Base-by-base conservation (phyloP, 2,797 vertebrate genomes). In the Ptychobarbus kaznakovi region DNA sequence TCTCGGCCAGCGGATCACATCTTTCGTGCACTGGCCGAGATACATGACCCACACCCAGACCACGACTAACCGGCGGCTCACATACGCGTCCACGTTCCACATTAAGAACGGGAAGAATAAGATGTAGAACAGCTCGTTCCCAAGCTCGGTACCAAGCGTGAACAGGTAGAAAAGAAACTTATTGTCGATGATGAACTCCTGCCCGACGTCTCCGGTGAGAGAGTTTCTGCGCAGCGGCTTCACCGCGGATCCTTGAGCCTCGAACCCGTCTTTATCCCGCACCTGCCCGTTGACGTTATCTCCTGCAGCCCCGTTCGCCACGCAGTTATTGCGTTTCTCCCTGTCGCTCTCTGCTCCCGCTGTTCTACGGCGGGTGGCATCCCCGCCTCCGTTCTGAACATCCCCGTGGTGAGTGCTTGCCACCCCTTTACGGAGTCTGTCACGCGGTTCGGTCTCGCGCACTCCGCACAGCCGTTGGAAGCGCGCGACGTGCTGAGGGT, bases 1-100 rank as follows among this genome's bases (percentile, higher is more conserved):
- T 84, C 98, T 92, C 40, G 97, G 94, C 97, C 96, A 97, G 75
- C 98, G 95, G 87, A 99, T 87, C 79, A 99, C 87, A 86, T 99
- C 98, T 94, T 99, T 99, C 87, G 98, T 97, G 93, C 97, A 98
- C 94, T 99, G 98, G 1, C 98, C 98, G 92, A 99, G 91, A 92
- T 97, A 99, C 98, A 99, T 99, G 90, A 98, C 97, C 96, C 96
- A 96, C 74, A 98, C 97, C 98, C 98, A 99, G 56, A 99, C 92
- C 88, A 97, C 93, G 90, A 99, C 94, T 9, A 99, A 93, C 90
- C 96, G 91, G 74, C 98, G 92, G 93, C 96, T 93, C 86, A 99
- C 94, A 76, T 95, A 94, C 3, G 96, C 93, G 93, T 99, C 97
- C 90, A 99, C 85, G 92, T 98, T 99, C 98, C 98, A 99, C 87